A percentile compares a stretch with the other conserved stretches of the same genome.
Evolutionary conservation across 1,140 invertebrate species (phyloP).

Genomic region (Drosophila prosaltans): DNA sequence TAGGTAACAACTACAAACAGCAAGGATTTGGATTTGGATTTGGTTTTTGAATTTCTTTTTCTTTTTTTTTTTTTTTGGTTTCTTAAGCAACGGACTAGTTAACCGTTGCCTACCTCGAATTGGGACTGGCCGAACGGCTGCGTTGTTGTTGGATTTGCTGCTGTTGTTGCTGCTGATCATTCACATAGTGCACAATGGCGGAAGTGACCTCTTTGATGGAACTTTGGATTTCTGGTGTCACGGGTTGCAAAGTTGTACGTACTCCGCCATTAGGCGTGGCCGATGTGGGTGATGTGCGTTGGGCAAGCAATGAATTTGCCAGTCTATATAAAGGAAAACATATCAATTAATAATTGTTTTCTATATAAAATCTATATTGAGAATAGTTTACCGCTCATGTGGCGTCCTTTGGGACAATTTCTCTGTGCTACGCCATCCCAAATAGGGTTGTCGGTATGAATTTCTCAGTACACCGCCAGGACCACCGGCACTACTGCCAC

Average conservation of each 20-base stretch:
- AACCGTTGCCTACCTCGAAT: slow-evolving; percentile 75
- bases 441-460: slow-evolving; percentile 90
- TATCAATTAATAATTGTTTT: neutral
- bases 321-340: slow-evolving; percentile 83
- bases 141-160: slow-evolving; percentile 55
- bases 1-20: slow-evolving; percentile 32
- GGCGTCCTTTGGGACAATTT: slow-evolving; percentile 89
- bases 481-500: slow-evolving; percentile 52
- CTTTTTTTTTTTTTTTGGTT: slow-evolving; percentile 6
- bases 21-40: slow-evolving; percentile 11
- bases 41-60: too few relatives aligned
- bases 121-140: slow-evolving; percentile 83
- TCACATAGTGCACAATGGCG: slow-evolving; percentile 96
- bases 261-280: slow-evolving; percentile 42
- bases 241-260: slow-evolving; percentile 69
- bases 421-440: slow-evolving; percentile 95
- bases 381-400: slow-evolving; percentile 87
- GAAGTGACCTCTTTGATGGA: slow-evolving; percentile 96
- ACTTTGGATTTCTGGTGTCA: slow-evolving; percentile 91
- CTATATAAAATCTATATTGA: neutral
- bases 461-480: slow-evolving; percentile 61
- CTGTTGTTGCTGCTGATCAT: slow-evolving; percentile 84
- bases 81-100: slow-evolving; percentile 28
- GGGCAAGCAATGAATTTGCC: slow-evolving; percentile 86
- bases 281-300: slow-evolving; percentile 64